Base-by-base conservation (phyloP, 2,888 invertebrate species). In the Dendrolimus houi region DNA sequence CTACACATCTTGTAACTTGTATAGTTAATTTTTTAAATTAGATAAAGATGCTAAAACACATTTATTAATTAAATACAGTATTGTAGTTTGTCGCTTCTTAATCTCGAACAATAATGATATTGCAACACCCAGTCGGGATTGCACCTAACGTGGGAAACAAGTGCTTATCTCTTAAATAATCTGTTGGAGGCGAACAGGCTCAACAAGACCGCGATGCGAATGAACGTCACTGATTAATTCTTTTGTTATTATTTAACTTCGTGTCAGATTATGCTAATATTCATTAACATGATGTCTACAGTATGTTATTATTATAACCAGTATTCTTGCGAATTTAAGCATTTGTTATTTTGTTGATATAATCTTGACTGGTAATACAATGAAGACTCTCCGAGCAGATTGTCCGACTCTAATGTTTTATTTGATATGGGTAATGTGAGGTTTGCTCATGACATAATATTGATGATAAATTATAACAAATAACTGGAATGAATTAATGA, bases 91-190 rank as follows among this genome's bases (percentile, higher is more conserved):
- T 59, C 62, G 62, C 60, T 68, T 29, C 29, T 29, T 62, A 63
- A 64, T 66, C 55, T 59, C 59, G 61, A 63, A 47, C 47, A 71
- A 77, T 71, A 75, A 74, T 72, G 73, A 64, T 63, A 68, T 81
- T 80, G 73, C 76, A 64, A 72, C 70, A 77, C 58, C 58, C 57
- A 29, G 29, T 29, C 58, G 58, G 61, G 58, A 53, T 59, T 67
- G 54, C 54, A 64, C 70, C 77, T 74, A 76, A 72, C 76, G 79
- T 81, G 81, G 69, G 81, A 81, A 77, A 67, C 68, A 65, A 67
- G 64, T 73, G 71, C 70, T 68, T 69, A 77, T 77, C 74, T 65
- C 64, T 57, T 56, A 60, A 64, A 58, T 59, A 60, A 76, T 75
- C 77, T 6, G 29, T 29, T 29, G 29, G 29, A 29, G 29, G 29